phyloP scores from a whole-genome alignment of 2,888 invertebrate species.

The Drosophila neonasuta region DNA sequence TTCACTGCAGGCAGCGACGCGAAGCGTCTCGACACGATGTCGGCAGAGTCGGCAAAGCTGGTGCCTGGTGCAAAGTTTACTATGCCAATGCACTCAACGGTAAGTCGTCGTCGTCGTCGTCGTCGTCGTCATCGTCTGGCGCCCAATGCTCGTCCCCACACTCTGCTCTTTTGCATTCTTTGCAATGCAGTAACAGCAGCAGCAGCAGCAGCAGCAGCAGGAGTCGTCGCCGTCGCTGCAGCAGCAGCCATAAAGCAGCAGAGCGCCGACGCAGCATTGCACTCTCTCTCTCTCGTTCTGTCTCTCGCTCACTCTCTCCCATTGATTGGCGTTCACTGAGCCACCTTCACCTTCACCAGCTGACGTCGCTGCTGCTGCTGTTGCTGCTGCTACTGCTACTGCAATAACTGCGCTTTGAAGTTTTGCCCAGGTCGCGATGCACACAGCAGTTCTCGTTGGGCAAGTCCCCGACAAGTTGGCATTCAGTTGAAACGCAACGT shows the following conservation, averaged over 20 bases:
- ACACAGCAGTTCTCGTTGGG: constrained; percentile 81
- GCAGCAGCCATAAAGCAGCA: constrained; percentile 21
- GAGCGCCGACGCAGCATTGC: constrained; percentile 60
- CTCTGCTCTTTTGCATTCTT: constrained; percentile 25
- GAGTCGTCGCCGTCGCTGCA: constrained; percentile 16
- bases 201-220: constrained; percentile 26
- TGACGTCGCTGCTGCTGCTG: constrained; percentile 25
- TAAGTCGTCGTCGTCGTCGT: constrained; percentile 45
- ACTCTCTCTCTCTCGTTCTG: constrained; percentile 30
- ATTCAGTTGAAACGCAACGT: constrained; percentile 82
- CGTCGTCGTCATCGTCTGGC: constrained; percentile 54
- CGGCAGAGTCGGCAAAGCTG: constrained; percentile 27
- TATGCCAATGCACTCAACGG: constrained; percentile 78
- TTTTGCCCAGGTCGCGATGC: constrained; percentile 51
- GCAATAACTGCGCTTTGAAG: constrained; percentile 32
- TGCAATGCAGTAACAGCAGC: constrained; percentile 20
- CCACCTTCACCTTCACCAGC: constrained; percentile 67
- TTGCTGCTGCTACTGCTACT: constrained; percentile 20
- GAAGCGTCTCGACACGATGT: constrained; percentile 1
- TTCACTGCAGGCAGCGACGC: constrained; percentile 45
- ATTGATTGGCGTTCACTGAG: constrained; percentile 53
- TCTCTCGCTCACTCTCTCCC: constrained; percentile 25
- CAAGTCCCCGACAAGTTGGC: constrained; percentile 78
- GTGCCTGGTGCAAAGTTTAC: constrained; percentile 76
- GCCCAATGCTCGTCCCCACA: constrained; percentile 46